phyloP scores from a whole-genome alignment of 2,797 vertebrate species.

The Odontamblyopus rebecca region DNA sequence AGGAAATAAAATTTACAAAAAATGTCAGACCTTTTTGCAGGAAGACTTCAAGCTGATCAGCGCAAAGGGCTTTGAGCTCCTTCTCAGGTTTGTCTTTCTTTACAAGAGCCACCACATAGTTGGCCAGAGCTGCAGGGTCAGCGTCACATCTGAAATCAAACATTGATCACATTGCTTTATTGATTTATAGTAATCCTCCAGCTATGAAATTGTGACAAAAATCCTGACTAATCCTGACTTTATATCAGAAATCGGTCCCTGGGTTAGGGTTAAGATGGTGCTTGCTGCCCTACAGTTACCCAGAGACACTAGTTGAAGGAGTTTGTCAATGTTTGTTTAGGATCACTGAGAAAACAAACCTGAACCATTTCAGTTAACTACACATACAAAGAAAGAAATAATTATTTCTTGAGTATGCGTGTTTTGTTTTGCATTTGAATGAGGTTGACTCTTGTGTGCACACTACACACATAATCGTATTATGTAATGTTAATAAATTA shows the following conservation, averaged over 20 bases:
- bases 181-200: background rate
- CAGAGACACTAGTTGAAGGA: too few relatives aligned
- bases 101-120: conserved; percentile 97
- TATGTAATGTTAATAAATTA: background rate
- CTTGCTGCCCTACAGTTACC: too few relatives aligned
- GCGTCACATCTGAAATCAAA: conserved; percentile 84
- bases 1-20: background rate
- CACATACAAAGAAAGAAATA: background rate
- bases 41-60: conserved; percentile 98
- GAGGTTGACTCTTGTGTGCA: background rate
- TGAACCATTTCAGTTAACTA: background rate
- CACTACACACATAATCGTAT: background rate
- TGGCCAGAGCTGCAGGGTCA: conserved; percentile 95
- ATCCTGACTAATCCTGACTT: too few relatives aligned
- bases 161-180: background rate
- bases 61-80: conserved; percentile 94
- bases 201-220: too few relatives aligned
- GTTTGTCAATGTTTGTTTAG: too few relatives aligned
- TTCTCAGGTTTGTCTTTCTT: conserved; percentile 99
- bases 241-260: too few relatives aligned
- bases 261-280: too few relatives aligned
- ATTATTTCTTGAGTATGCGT: background rate
- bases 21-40: conserved; percentile 90
- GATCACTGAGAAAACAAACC: background rate
- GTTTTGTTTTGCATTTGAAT: background rate